Base-by-base conservation (phyloP, 2,888 invertebrate genomes). In the Campoplex capitator region DNA sequence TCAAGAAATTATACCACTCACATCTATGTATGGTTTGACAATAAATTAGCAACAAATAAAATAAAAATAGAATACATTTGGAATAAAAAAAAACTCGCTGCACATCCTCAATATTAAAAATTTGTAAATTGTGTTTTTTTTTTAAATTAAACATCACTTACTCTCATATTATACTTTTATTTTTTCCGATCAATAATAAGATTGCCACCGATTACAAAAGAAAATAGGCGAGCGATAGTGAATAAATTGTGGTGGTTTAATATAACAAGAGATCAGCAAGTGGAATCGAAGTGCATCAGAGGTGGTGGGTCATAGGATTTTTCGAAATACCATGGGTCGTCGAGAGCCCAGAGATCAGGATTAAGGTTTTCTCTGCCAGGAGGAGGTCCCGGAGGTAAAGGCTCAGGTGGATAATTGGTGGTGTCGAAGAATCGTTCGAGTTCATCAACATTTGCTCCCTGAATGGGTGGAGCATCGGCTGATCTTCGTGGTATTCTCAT, bases 331-430 rank as follows among this genome's bases (percentile, higher is more conserved):
- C 93, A 93, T 2, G 92, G 92, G 87, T 93, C 93, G 0, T 92
- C 92, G 13, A 93, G 9, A 0, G 91, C 91, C 93, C 92, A 92
- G 4, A 93, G 90, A 85, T 93, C 93, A 3, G 88, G 89, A 85
- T 89, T 80, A 0, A 93, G 67, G 2, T 65, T 8, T 45, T 91
- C 92, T 32, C 91, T 86, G 1, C 91, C 92, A 0, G 89, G 78
- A 7, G 92, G 92, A 54, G 92, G 89, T 45, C 83, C 35, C 6
- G 84, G 83, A 11, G 35, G 32, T 16, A 73, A 54, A 0, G 83
- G 81, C 8, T 85, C 32, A 6, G 88, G 86, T 11, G 93, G 93
- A 87, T 90, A 92, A 2, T 58, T 82, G 16, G 90, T 76, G 6
- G 91, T 13, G 23, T 93, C 90, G 65, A 92, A 92, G 85, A 93